Percentiles rank a stretch among this genome's conserved stretches.
These are phyloP conservation scores for Struthio camelus DNA, from an alignment of 2,113 vertebrate species.

Conservation along the genomic window DNA sequence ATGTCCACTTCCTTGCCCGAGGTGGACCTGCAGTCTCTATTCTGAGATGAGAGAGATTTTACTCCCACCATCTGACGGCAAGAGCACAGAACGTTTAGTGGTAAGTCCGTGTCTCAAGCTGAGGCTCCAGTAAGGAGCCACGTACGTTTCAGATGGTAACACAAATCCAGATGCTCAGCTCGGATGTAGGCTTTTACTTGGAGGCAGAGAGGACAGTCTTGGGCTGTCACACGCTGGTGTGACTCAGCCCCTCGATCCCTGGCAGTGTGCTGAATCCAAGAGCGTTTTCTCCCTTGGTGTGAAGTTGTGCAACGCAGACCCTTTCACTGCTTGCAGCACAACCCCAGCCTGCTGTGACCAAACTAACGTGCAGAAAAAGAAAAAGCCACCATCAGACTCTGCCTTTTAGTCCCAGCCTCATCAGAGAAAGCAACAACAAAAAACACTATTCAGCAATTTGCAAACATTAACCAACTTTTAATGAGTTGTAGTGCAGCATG, in stretches of 20 bases:
- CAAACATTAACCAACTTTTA: conserved; percentile 65
- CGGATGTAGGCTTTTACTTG: background rate
- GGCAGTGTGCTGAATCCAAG: background rate
- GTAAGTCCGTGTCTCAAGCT: background rate
- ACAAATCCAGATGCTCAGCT: background rate
- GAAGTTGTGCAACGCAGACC: background rate
- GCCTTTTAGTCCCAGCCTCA: background rate
- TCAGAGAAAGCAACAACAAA: conserved; percentile 2
- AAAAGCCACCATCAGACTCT: background rate
- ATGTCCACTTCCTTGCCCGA: background rate
- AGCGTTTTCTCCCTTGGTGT: rapidly evolving
- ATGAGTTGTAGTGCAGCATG: conserved; percentile 53
- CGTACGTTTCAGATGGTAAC: background rate
- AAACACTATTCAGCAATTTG: conserved; percentile 47
- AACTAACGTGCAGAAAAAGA: background rate
- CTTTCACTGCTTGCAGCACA: rapidly evolving
- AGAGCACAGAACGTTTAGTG: background rate
- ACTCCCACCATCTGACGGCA: background rate
- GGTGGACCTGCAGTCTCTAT: background rate
- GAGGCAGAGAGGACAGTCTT: background rate
- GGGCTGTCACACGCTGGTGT: background rate
- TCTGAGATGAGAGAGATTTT: background rate
- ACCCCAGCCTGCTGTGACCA: conserved; percentile 5
- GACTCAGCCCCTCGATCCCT: background rate
- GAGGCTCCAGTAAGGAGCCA: background rate